Conservation (phyloP, 2,113 vertebrate genomes). For the Aix galericulata region DNA sequence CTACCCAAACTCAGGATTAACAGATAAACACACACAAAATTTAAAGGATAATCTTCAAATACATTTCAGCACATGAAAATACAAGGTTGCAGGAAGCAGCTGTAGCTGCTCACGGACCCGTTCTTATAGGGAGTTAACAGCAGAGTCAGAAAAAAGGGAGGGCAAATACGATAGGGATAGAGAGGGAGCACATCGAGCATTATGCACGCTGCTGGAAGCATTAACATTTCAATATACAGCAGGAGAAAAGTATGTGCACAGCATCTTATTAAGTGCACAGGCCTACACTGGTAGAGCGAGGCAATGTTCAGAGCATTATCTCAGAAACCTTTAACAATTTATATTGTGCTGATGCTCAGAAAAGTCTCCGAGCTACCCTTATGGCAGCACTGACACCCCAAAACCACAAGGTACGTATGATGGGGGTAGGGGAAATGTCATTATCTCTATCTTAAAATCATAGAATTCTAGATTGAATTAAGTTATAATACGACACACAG, state of each 20-base stretch:
- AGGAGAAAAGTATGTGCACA: neutral
- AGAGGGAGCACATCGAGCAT: neutral
- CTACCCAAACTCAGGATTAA: neutral
- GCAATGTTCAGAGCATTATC: neutral
- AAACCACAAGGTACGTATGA: neutral
- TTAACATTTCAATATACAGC: neutral
- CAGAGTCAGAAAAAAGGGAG: neutral
- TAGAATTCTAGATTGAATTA: neutral
- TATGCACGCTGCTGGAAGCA: neutral
- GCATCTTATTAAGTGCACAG: neutral
- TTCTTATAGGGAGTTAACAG: neutral
- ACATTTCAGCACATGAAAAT: neutral
- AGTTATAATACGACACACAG: neutral
- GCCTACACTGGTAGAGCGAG: neutral
- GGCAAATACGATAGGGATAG: fast-evolving
- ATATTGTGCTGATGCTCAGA: neutral
- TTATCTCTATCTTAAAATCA: neutral
- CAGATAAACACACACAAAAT: neutral
- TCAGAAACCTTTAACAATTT: neutral
- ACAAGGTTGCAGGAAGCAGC: neutral
- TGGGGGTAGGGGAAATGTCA: fast-evolving
- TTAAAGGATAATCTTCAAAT: neutral
- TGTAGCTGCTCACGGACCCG: neutral
- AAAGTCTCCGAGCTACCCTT: neutral
- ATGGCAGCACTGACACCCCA: neutral